phyloP scores from a whole-genome alignment of 2,888 invertebrate genomes.

The Pycnomerus fuliginosus region DNA sequence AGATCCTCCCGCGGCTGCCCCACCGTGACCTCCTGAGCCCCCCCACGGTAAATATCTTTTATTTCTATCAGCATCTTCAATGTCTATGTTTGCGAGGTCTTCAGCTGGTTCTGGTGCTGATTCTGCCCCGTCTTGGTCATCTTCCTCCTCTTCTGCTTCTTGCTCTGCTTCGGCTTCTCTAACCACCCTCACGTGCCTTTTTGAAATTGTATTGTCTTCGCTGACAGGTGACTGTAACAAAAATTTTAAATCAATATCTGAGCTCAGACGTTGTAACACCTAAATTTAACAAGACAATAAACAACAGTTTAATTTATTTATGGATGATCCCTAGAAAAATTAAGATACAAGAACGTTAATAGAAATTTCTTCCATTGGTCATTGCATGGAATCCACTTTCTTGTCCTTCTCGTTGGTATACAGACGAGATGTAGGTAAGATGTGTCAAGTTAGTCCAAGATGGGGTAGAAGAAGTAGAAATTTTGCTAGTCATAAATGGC shows the following conservation, averaged over 20 bases:
- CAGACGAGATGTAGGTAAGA: slow-evolving; percentile 30
- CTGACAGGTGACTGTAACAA: slow-evolving; percentile 42
- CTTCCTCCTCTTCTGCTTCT: slow-evolving; percentile 35
- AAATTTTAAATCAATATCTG: slow-evolving; percentile 21
- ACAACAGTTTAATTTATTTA: background rate
- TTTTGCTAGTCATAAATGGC: no score
- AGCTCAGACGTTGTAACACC: no score
- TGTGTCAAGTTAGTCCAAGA: slow-evolving; percentile 17
- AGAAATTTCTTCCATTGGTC: slow-evolving; percentile 21
- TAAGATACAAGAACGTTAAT: slow-evolving; percentile 2
- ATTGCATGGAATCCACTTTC: slow-evolving; percentile 10
- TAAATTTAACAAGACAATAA: no score
- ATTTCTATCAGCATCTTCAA: slow-evolving; percentile 76
- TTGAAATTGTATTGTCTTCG: slow-evolving; percentile 39
- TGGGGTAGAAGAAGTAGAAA: background rate
- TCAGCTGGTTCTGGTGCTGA: slow-evolving; percentile 68
- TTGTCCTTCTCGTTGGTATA: slow-evolving; percentile 31
- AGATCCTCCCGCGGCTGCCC: slow-evolving; percentile 64
- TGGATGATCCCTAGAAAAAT: background rate
- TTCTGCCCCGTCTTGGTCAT: slow-evolving; percentile 49
- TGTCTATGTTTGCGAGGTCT: slow-evolving; percentile 69
- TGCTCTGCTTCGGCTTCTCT: slow-evolving; percentile 39
- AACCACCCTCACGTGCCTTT: slow-evolving; percentile 43
- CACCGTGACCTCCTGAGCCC: slow-evolving; percentile 52
- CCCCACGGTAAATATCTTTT: slow-evolving; percentile 77